Conservation (phyloP, 1,140 invertebrate genomes). For the Eriosoma lanigerum region DNA sequence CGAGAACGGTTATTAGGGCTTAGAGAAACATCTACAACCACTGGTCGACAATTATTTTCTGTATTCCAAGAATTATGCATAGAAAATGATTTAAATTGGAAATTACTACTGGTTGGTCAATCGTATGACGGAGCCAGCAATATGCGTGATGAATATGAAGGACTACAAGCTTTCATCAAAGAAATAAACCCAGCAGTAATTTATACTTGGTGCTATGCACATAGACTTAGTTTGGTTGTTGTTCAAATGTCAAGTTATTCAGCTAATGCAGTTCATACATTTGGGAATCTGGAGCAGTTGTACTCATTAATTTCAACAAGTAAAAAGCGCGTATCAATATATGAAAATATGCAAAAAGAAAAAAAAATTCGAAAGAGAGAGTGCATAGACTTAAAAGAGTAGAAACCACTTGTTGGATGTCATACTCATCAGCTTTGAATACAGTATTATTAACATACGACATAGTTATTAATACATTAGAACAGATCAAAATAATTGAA, state of each 20-base stretch:
- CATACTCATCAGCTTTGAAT: neutral
- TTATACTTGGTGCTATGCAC: neutral
- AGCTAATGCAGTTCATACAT: neutral
- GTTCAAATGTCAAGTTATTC: too few species aligned
- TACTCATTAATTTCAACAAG: neutral
- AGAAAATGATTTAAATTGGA: neutral
- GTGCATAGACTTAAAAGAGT: neutral
- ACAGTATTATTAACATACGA: neutral
- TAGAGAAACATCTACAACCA: neutral
- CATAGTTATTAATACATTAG: neutral
- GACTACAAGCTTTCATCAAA: neutral
- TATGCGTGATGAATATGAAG: neutral
- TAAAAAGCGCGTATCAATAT: neutral
- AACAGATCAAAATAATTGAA: neutral
- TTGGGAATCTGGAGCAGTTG: neutral
- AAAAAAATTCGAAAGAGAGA: neutral
- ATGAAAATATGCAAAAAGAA: neutral
- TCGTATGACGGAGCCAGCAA: constrained; percentile 1
- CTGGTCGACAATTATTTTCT: neutral
- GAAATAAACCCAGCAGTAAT: neutral
- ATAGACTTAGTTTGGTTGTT: neutral
- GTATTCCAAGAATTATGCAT: neutral
- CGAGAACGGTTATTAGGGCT: neutral
- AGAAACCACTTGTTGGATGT: neutral
- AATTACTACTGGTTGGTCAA: neutral